Conservation (phyloP, 2,113 vertebrate genomes). For the Siphamia tubifer region DNA sequence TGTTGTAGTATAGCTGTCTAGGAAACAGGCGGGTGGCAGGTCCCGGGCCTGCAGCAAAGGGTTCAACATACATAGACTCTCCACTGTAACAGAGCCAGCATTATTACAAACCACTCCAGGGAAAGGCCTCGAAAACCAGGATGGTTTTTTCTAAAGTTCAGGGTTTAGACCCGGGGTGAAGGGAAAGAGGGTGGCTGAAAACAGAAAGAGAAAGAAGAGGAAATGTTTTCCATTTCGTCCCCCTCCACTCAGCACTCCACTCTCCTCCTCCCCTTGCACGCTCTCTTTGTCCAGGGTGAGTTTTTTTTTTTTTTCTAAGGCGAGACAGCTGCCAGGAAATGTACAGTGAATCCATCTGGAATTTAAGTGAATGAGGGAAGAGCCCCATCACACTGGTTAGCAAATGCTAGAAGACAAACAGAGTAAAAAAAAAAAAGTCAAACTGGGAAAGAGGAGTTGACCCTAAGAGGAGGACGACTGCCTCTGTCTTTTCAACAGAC, state of each 20-base stretch:
- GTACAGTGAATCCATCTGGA: conserved; percentile 77
- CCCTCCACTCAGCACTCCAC: conserved; percentile 32
- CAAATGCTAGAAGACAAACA: conserved; percentile 34
- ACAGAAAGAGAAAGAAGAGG: conserved; percentile 65
- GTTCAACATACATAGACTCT: conserved; percentile 30
- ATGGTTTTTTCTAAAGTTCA: conserved; percentile 41
- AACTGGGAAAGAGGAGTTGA: background rate
- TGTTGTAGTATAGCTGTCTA: conserved; percentile 50
- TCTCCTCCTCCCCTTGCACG: conserved; percentile 55
- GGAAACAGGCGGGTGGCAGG: conserved; percentile 45
- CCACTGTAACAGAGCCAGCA: conserved; percentile 45
- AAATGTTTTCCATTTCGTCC: conserved; percentile 72
- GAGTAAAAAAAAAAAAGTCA: conserved; percentile 34
- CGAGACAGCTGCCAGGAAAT: conserved; percentile 77
- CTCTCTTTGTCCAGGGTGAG: conserved; percentile 59
- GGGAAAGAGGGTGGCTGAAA: conserved; percentile 41
- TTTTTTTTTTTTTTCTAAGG: conserved; percentile 28
- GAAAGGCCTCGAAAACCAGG: conserved; percentile 25
- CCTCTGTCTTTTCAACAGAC: conserved; percentile 10
- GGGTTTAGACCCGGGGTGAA: conserved; percentile 50
- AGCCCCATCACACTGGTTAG: conserved; percentile 47
- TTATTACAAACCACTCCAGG: conserved; percentile 51
- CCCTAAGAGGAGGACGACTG: background rate
- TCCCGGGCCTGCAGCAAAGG: conserved; percentile 27
- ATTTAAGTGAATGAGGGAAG: conserved; percentile 76